Base-by-base conservation (phyloP, 2,888 invertebrate species). In the Eulithis prunata region DNA sequence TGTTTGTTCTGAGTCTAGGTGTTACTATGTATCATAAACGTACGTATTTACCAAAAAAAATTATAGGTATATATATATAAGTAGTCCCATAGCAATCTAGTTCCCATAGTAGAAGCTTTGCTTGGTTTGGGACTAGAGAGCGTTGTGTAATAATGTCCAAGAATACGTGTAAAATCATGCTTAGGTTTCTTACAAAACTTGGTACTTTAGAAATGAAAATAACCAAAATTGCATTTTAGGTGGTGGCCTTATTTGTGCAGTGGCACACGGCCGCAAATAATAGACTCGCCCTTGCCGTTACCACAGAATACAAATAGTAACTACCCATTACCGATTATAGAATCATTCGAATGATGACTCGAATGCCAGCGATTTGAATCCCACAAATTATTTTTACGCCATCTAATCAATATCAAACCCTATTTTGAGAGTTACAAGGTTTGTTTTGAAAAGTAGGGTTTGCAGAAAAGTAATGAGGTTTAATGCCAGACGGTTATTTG, bases 401-500 rank as follows among this genome's bases (percentile, higher is more conserved):
- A 67, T 66, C 71, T 70, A 54, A 66, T 71, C 70, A 55, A 77
- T 71, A 78, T 75, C 72, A 61, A 62, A 67, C 69, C 73, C 73
- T 80, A 76, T 72, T 67, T 65, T 28, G 58, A 49, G 69, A 28
- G 47, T 43, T 45, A 66, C 73, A 77, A 66, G 72, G 72, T 70
- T 68, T 70, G 59, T 73, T 74, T 78, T 76, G 63, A 68, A 28
- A 14, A 32, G 47, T 53, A 11, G 3, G 81, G 80, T 78, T 71
- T 63, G 41, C 28, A 70, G 71, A 69, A 78, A 78, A 80, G 83
- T 90, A 90, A 90, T 90, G 85, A 89, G 88, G 87, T 87, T 87
- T 90, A 90, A 90, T 89, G 84, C 78, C 73, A 82, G 88, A 64
- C 80, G 80, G 89, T 86, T 84, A 89, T 90, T 89, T 87, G 85